Percentiles rank a stretch among this genome's conserved stretches.
Conservation (phyloP, 1,140 invertebrate species). For the Potamilus streckersoni region DNA sequence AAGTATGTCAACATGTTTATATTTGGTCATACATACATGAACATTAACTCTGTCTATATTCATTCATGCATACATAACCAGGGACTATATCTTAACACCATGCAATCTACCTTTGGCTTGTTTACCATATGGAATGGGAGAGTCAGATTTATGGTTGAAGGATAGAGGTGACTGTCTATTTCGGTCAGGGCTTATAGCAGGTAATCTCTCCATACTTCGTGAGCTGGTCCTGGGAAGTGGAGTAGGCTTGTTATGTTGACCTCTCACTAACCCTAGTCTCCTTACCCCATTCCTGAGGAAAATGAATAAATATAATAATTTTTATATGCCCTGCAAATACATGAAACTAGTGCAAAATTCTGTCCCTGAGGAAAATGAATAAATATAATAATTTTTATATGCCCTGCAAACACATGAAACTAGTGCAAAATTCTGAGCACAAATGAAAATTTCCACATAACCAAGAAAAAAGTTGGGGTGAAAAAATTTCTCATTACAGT, state of each 20-base stretch:
- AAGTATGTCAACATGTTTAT: too few relatives aligned
- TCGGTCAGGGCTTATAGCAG: conserved; percentile 37
- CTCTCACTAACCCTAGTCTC: conserved; percentile 42
- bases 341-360: not conserved
- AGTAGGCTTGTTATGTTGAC: conserved; percentile 36
- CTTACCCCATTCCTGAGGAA: conserved; percentile 43
- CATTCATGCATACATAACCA: too few relatives aligned
- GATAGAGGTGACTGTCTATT: conserved; percentile 21
- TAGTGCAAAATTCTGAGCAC: not conserved
- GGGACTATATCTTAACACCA: too few relatives aligned
- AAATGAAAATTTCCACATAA: not conserved
- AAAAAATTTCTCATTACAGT: too few relatives aligned
- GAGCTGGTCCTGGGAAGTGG: conserved; percentile 40
- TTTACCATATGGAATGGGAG: too few relatives aligned
- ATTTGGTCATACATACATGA: too few relatives aligned
- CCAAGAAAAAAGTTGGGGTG: too few relatives aligned
- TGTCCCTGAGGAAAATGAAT: not conserved
- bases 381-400: conserved; percentile 2
- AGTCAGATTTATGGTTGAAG: too few relatives aligned
- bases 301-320: conserved; percentile 8
- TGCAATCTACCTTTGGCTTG: too few relatives aligned
- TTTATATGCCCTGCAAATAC: not conserved
- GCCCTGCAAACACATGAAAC: not conserved
- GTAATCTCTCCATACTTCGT: conserved; percentile 32
- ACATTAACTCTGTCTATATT: too few relatives aligned